These are phyloP conservation scores for Antheraea yamamai DNA, from an alignment of 2,888 invertebrate species.

Conservation along the genomic window DNA sequence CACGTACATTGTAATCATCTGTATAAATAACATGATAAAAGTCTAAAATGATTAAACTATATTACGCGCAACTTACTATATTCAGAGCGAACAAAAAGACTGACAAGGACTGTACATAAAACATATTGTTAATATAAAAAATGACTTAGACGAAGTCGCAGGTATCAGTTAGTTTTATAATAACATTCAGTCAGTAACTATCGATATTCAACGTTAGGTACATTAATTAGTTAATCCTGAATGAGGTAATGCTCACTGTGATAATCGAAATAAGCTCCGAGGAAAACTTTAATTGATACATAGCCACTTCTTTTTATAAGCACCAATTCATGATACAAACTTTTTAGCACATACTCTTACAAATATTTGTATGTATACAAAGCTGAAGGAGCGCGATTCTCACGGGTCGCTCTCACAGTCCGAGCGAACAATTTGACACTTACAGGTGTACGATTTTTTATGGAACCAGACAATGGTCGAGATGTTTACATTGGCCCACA, in stretches of 20 bases:
- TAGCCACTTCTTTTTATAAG: neutral
- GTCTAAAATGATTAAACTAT: too few relatives aligned
- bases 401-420: conserved; percentile 70
- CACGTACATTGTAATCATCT: too few relatives aligned
- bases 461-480: conserved; percentile 63
- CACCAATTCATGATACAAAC: conserved; percentile 22
- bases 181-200: neutral
- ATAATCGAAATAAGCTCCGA: conserved; percentile 17
- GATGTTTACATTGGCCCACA: conserved; percentile 75
- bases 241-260: neutral
- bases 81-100: too few relatives aligned
- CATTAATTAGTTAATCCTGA: neutral
- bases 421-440: conserved; percentile 81
- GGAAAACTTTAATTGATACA: conserved; percentile 19
- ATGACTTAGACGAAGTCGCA: too few relatives aligned
- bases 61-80: too few relatives aligned
- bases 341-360: conserved; percentile 32
- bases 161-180: too few relatives aligned
- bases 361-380: conserved; percentile 38
- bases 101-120: too few relatives aligned
- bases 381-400: conserved; percentile 53
- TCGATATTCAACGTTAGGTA: neutral
- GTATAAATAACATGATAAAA: too few relatives aligned
- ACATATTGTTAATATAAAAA: too few relatives aligned
- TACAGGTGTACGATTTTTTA: conserved; percentile 81